phyloP scores from a whole-genome alignment of 2,888 invertebrate genomes.

The Eristalinus aeneus region DNA sequence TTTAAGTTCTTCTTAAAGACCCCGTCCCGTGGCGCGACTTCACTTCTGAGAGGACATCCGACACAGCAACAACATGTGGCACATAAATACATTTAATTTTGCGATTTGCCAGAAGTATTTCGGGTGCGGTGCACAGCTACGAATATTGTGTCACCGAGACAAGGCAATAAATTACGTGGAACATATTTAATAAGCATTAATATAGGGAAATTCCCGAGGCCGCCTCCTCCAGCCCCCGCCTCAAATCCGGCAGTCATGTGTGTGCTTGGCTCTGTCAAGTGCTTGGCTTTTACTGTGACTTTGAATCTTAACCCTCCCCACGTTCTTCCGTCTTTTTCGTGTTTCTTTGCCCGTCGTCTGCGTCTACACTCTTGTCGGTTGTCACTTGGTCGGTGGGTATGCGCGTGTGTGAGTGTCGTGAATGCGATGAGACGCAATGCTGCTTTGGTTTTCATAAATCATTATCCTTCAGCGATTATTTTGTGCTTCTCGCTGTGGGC shows the following conservation, averaged over 20 bases:
- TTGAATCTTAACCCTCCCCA: constrained; percentile 2
- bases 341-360: constrained; percentile 4
- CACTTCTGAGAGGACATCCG: constrained; percentile 19
- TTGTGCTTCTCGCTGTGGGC: constrained; percentile 21
- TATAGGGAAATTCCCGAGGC: constrained; percentile 60
- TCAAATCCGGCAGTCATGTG: constrained; percentile 34
- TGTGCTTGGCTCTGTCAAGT: constrained; percentile 52
- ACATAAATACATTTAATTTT: constrained; percentile 67
- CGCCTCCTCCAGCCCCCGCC: constrained; percentile 9
- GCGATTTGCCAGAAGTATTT: constrained; percentile 66
- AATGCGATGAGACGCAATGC: constrained; percentile 66
- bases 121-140: constrained; percentile 32
- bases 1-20: constrained; percentile 57
- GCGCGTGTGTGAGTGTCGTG: constrained; percentile 19
- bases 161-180: constrained; percentile 67
- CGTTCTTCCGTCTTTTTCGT: constrained; percentile 13
- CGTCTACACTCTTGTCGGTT: constrained; percentile 36
- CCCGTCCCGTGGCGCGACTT: background rate
- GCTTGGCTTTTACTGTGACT: constrained; percentile 43
- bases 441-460: constrained; percentile 69
- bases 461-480: constrained; percentile 70
- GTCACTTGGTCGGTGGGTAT: constrained; percentile 35
- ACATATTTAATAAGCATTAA: constrained; percentile 71
- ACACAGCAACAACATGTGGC: constrained; percentile 64
- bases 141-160: constrained; percentile 68